Base-by-base conservation (phyloP, 2,888 invertebrate species). In the Andricus quercusramuli region DNA sequence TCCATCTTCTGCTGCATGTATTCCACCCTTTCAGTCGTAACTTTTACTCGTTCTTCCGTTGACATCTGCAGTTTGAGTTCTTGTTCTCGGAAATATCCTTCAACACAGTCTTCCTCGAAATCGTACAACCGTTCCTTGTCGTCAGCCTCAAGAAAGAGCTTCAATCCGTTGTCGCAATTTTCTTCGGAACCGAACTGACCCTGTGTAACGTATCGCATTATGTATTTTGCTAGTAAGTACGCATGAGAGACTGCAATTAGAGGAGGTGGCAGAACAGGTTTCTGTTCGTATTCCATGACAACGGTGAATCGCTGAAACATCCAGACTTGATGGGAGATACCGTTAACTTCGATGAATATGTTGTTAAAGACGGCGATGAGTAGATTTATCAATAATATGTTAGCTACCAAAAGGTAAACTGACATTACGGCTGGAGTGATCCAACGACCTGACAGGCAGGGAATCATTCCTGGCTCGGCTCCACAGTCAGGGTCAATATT, bases 311-410 rank as follows among this genome's bases (percentile, higher is more conserved):
- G 95, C 94, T 99, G 99, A 93, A 99, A 99, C 97, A 99, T 98
- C 99, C 99, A 99, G 17, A 97, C 96, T 95, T 99, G 98, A 93
- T 98, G 97, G 83, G 99, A 98, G 90, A 98, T 96, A 86, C 98
- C 97, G 94, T 99, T 99, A 89, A 99, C 98, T 94, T 98, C 97
- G 90, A 96, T 97, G 94, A 98, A 98, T 88, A 98, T 98, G 93
- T 98, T 98, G 94, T 99, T 99, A 95, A 99, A 99, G 79, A 99
- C 99, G 78, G 99, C 99, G 91, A 99, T 99, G 87, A 99, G 95
- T 82, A 99, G 95, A 94, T 99, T 99, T 93, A 99, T 98, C 86
- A 99, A 95, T 80, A 99, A 95, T 90, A 99, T 99, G 93, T 99
- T 99, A 86, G 99, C 98, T 88, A 99, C 96, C 90, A 99, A 95